Evolutionary conservation across 2,888 invertebrate species (phyloP), one percentile per base, ranked within the genome.

Genomic region (Tetragnatha montana): DNA sequence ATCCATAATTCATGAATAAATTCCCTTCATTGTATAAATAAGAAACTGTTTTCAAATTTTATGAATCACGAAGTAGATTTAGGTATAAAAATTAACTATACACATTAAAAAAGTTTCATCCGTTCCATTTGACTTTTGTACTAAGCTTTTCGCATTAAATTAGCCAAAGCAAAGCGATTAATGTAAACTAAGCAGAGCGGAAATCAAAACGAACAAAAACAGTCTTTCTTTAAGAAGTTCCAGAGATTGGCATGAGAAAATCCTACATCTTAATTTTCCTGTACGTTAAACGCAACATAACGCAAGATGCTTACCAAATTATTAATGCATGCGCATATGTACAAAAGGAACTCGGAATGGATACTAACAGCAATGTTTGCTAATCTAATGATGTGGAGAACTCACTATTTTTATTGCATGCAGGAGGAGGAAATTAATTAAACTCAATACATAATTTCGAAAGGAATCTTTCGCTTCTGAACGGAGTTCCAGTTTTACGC

Each of bases 361-460:
- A 49, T 35, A 35, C 12, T n/a, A 69, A 71, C 49, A 8, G 50
- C 49, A 81, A 71, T 71, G 50, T 81, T 81, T 70, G 21, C 50
- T 81, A 47, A 70, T 71, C 81, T 49, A 81, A 81, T 69, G 68
- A 80, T 69, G 68, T 80, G 69, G 10, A 70, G 80, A 60, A 60
- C 51, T 19, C 22, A 21, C 47, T 80, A 80, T 80, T 80, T 70
- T 60, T 60, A 60, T 60, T 47, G 69, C 47, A 60, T 60, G 68
- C 47, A 78, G 78, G 51, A 80, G n/a, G 14, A 12, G 80, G 8
- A 80, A 80, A 80, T 80, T 80, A 80, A 80, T 80, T 80, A 80
- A 80, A 80, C 21, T 35, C 69, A 50, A 22, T 49, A 50, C 78
- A 51, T n/a, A 50, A 51, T 78, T 60, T 78, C 60, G 6, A 35